Base-by-base conservation (phyloP, 30 jellyfish, hydroid and myxozoan species). In the Aurelia aurita region DNA sequence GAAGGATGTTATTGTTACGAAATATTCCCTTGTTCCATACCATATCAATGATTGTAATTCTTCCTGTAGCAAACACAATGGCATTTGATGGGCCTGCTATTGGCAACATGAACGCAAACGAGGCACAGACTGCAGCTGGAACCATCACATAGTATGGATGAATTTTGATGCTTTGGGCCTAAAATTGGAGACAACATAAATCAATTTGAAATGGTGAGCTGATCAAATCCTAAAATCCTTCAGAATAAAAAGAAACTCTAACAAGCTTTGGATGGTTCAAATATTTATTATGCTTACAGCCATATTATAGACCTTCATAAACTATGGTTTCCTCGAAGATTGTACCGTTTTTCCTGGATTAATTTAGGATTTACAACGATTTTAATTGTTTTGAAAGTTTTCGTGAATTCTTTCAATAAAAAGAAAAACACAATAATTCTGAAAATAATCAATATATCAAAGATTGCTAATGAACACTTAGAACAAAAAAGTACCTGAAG, bases 101-200 rank as follows among this genome's bases (percentile, higher is more conserved):
- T 3, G 98, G 98, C 89, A 93, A 69, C 98, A 93, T 93, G 85
- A 93, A 93, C 69, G 98, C 98, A 55, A 93, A 93, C 68, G 98
- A 87, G 55, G 97, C 97, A 93, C 98, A 93, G 3, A 89, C 98
- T 5, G 98, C 86, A 0, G 98, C 97, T 0, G 98, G 98, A 14
- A 93, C 84, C 98, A 93, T 93, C 74, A 93, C 73, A 65, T 87
- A 93, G 44, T 69, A 85, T 11, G 98, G 98, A 72, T 93, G 96
- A 10, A 93, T 91, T 53, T 47, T 60, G 85, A 93, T 87, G 69
- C 98, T 93, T 75, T 93, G 97, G 3, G 94, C 89, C 98, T 93
- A 72, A 15, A 61, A 79, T 26, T 35, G 39, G 71, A 49, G n/a
- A 19, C 57, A 60, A 66, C 6, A 3, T 35, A 21, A 69, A 69